phyloP scores from a whole-genome alignment of 1,140 invertebrate species.

The Campodea augens region DNA sequence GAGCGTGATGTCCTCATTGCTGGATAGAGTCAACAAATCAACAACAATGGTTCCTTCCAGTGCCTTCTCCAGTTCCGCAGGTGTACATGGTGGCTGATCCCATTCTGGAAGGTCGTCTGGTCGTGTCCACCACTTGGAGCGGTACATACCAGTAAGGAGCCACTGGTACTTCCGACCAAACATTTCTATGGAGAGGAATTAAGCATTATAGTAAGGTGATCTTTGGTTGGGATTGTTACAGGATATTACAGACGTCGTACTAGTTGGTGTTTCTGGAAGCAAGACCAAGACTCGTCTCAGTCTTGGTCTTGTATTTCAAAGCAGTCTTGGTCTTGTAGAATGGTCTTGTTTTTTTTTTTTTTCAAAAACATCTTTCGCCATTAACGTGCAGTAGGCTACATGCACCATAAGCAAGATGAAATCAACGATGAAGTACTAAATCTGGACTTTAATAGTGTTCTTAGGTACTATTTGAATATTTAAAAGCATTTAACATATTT shows the following conservation, averaged over 20 bases:
- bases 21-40: slow-evolving; percentile 53
- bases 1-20: slow-evolving; percentile 56
- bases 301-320: too few species aligned
- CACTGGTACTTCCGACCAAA: slow-evolving; percentile 88
- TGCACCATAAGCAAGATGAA: too few species aligned
- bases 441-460: too few species aligned
- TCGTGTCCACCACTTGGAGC: slow-evolving; percentile 50
- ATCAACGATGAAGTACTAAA: too few species aligned
- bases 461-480: too few species aligned
- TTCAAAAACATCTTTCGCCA: too few species aligned
- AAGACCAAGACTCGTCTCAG: too few species aligned
- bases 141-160: slow-evolving; percentile 82
- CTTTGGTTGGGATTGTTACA: not conserved
- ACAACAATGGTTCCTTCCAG: slow-evolving; percentile 81
- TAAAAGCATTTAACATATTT: too few species aligned
- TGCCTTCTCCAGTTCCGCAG: slow-evolving; percentile 52
- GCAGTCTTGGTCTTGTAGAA: too few species aligned
- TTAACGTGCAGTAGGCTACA: not conserved
- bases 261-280: too few species aligned
- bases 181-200: slow-evolving; percentile 39
- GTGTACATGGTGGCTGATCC: slow-evolving; percentile 37
- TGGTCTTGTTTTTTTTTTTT: too few species aligned
- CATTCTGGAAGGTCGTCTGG: slow-evolving; percentile 26
- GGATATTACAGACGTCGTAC: too few species aligned
- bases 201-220: not conserved